Evolutionary conservation across 2,113 vertebrate species (phyloP).

Genomic region (Cairina moschata): DNA sequence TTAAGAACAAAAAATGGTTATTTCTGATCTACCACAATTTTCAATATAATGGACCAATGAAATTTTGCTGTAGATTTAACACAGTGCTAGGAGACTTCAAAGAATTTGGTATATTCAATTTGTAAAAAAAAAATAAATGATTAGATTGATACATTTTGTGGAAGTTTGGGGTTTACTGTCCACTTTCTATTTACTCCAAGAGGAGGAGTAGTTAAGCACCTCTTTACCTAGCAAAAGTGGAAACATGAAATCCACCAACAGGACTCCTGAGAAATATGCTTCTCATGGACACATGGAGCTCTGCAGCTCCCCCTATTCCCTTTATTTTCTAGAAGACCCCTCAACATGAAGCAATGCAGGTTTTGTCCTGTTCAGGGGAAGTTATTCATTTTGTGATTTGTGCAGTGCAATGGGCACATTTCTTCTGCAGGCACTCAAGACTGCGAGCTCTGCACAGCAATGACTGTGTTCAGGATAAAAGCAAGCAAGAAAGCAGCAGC

Average conservation of each 20-base stretch:
- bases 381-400: neutral
- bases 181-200: neutral
- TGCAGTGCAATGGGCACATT: neutral
- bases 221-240: neutral
- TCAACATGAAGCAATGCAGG: neutral
- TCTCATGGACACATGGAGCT: neutral
- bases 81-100: neutral
- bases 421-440: fast-evolving
- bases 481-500: neutral
- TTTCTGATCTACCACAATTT: neutral
- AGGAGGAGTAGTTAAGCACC: neutral
- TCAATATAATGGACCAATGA: neutral
- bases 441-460: neutral
- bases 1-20: neutral
- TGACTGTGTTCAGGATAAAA: neutral
- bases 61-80: neutral
- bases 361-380: neutral
- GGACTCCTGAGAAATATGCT: neutral
- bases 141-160: neutral
- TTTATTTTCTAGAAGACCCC: neutral
- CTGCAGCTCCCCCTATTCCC: neutral
- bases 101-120: neutral
- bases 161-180: neutral
- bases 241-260: neutral
- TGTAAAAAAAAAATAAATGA: neutral